Evolutionary conservation across 2,797 vertebrate genomes (phyloP), one percentile per base, ranked within the genome.

Genomic region (Acrossocheilus wenchowensis): DNA sequence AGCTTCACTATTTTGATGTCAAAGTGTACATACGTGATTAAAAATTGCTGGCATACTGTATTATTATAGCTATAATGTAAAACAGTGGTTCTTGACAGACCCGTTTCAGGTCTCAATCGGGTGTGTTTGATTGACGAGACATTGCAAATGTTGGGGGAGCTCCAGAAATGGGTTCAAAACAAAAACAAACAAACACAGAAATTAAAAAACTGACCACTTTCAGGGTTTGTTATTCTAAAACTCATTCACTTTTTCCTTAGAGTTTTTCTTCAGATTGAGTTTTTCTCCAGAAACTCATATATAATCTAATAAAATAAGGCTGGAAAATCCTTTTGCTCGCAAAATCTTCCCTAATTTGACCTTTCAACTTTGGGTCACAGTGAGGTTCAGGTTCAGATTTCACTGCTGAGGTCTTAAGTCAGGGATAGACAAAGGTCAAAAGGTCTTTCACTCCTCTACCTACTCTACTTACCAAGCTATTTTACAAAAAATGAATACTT

Each of bases 311-410:
- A 3, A 10, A 41, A 72, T 43, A 41, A 79, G 62, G 78, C n/a
- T 39, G 43, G 9, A 12, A 23, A 77, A 21, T 1, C 30, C 1
- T 26, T 86, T 60, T 50, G 15, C 30, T 17, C 30, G 36, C 11
- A 45, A 30, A 74, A 12, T 21, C 50, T 86, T 87, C 19, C 45
- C 36, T 41, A 11, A 21, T 87, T 78, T 21, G 21, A 78, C 14
- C 26, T 82, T 82, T 79, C 68, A 79, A 82, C 82, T 26, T 41
- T 39, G 68, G 54, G 57, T 8, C 30, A 45, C 26, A 26, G 14
- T 48, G 68, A 77, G 39, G 48, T 57, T 34, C 69, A 66, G 68
- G 78, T 45, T 74, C 52, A 66, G 71, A 62, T 75, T 87, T 81
- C 64, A 52, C 34, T 39, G 19, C 12, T 3, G 14, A 36, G 50